Evolutionary conservation across 2,113 vertebrate species (phyloP).

Genomic region (Phyllostomus hastatus): DNA sequence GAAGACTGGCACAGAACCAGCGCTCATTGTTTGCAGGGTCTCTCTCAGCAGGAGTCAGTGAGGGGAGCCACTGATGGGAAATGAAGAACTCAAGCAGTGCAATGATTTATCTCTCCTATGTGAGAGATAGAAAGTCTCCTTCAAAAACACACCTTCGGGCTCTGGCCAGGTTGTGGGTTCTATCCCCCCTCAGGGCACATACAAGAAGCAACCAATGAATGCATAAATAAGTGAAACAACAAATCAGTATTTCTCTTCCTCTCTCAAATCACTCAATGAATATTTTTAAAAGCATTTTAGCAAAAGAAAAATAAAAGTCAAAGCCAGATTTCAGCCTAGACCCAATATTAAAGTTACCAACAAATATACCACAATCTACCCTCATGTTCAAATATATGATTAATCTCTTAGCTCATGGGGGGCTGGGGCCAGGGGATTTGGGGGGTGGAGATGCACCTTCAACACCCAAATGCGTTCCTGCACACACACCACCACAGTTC

Average conservation of each 20-base stretch:
- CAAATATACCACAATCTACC: not conserved
- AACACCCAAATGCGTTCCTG: not conserved
- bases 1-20: not conserved
- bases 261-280: not conserved
- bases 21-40: not conserved
- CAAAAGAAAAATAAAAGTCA: not conserved
- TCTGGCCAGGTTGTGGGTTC: not conserved
- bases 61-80: not conserved
- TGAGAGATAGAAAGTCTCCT: not conserved
- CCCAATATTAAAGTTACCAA: not conserved
- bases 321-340: not conserved
- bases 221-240: not conserved
- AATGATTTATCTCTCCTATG: not conserved
- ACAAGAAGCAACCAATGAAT: not conserved
- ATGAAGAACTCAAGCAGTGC: not conserved
- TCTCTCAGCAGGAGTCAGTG: not conserved
- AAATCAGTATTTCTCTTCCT: not conserved
- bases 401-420: not conserved
- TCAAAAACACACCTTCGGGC: not conserved
- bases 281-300: not conserved
- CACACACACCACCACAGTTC: not conserved
- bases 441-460: not conserved
- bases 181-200: not conserved
- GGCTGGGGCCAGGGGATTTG: no score
- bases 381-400: not conserved